A percentile compares a stretch with the other conserved stretches of the same genome.
These are phyloP conservation scores for Lepidothrix coronata DNA, from an alignment of 2,113 vertebrate genomes.

Conservation along the genomic window DNA sequence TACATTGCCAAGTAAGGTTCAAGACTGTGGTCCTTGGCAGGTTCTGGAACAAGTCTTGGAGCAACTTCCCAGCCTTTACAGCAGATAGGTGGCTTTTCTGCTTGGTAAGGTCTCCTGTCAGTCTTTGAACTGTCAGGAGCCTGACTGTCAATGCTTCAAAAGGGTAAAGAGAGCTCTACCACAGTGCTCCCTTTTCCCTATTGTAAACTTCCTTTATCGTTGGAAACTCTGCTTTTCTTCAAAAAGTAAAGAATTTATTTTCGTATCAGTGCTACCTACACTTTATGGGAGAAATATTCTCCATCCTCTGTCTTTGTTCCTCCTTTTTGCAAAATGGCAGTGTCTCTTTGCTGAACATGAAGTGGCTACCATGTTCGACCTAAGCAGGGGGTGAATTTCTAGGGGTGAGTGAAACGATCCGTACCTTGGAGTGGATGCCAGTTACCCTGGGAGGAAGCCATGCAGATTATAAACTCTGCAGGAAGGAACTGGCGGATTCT, in stretches of 20 bases:
- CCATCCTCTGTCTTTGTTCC: neutral
- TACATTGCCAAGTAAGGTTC: neutral
- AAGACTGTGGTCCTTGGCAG: neutral
- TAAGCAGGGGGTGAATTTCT: neutral
- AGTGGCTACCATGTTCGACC: rapidly evolving
- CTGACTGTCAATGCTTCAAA: neutral
- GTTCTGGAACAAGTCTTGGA: neutral
- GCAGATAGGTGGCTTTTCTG: neutral
- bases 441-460: neutral
- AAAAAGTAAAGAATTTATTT: neutral
- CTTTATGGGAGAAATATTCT: neutral
- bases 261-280: neutral
- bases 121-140: neutral
- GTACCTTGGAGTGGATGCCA: neutral
- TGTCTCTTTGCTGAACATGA: neutral
- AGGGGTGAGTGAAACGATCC: neutral
- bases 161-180: neutral
- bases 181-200: neutral
- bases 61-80: neutral
- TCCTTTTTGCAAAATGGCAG: neutral
- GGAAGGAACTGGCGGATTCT: conserved; percentile 17
- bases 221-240: neutral
- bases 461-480: neutral
- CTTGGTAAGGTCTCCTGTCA: neutral
- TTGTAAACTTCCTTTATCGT: neutral